Evolutionary conservation across 2,113 vertebrate species (phyloP).

Genomic region (Charadrius vociferus): DNA sequence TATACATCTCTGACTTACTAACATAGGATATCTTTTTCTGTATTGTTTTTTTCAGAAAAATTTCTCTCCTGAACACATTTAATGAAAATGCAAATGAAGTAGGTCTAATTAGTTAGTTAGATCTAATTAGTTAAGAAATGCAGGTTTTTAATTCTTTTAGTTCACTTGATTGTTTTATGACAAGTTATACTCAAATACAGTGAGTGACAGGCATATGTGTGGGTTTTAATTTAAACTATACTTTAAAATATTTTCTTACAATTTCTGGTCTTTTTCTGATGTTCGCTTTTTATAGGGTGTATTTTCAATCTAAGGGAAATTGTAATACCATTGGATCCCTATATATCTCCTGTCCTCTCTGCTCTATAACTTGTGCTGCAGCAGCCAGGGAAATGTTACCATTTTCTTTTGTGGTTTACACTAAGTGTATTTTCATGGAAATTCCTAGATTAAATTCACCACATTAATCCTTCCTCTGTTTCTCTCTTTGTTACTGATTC

Average conservation of each 20-base stretch:
- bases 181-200: not conserved
- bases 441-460: not conserved
- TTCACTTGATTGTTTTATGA: not conserved
- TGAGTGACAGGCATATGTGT: not conserved
- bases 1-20: not conserved
- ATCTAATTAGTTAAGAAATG: not conserved
- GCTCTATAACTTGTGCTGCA: not conserved
- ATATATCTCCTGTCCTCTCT: not conserved
- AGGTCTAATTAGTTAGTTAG: not conserved
- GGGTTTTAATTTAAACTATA: not conserved
- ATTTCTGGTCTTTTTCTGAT: not conserved
- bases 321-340: not conserved
- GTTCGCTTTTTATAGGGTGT: not conserved
- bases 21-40: not conserved
- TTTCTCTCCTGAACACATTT: not conserved
- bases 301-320: not conserved
- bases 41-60: accelerated
- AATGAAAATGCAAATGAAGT: not conserved
- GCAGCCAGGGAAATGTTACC: not conserved
- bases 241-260: not conserved
- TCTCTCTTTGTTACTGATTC: not conserved
- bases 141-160: not conserved
- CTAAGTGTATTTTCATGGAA: not conserved
- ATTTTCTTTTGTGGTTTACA: not conserved
- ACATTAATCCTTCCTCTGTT: not conserved